Conservation (phyloP, 2,797 vertebrate genomes). For the Chelon auratus region DNA sequence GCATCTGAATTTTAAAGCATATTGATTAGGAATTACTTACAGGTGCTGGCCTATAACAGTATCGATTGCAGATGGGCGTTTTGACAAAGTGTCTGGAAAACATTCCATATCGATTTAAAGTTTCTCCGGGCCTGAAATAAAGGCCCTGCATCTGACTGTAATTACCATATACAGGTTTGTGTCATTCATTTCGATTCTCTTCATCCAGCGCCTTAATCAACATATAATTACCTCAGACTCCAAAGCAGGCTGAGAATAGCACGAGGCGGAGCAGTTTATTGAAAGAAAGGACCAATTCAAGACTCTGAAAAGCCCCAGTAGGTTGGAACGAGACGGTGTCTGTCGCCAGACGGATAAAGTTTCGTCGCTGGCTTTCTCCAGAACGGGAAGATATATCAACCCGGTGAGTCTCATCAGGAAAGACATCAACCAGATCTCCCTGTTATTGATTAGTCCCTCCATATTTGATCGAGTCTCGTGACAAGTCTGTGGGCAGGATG, state of each 20-base stretch:
- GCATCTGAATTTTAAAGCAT: constrained; percentile 59
- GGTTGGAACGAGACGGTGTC: constrained; percentile 45
- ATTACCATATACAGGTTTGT: constrained; percentile 28
- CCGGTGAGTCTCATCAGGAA: constrained; percentile 66
- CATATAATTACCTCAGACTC: constrained; percentile 33
- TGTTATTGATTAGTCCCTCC: constrained; percentile 74
- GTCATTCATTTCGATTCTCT: constrained; percentile 25
- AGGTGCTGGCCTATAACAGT: constrained; percentile 46
- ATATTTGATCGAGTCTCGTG: constrained; percentile 79
- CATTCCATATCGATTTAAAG: constrained; percentile 62
- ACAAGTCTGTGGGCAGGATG: constrained; percentile 65
- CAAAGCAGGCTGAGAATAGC: constrained; percentile 5
- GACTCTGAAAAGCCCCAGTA: constrained; percentile 2
- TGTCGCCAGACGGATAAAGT: constrained; percentile 57
- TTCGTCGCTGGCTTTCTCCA: constrained; percentile 64
- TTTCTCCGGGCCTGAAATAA: constrained; percentile 37
- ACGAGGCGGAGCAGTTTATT: neutral
- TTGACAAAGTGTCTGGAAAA: constrained; percentile 62
- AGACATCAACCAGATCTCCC: constrained; percentile 71
- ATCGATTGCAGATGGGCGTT: constrained; percentile 59
- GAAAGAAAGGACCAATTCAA: constrained; percentile 21
- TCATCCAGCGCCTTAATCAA: constrained; percentile 39
- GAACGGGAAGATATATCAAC: constrained; percentile 64
- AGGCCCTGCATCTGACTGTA: constrained; percentile 23
- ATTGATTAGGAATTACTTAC: constrained; percentile 68